Base-by-base conservation (phyloP, 92 coral and sea anemone genomes). In the Heliopora coerulea region DNA sequence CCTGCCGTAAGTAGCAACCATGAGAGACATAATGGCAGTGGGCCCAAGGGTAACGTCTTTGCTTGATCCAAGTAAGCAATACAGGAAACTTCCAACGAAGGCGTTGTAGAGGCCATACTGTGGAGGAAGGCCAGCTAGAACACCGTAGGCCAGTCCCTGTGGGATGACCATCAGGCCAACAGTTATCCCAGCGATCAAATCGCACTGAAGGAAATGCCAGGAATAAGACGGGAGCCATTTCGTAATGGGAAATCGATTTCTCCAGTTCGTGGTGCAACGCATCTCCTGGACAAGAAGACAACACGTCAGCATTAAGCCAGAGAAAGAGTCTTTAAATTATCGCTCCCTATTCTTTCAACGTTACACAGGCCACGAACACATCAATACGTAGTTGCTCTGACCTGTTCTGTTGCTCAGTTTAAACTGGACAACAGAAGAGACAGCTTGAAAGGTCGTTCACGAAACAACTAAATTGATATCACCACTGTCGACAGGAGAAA, bases 151-250 rank as follows among this genome's bases (percentile, higher is more conserved):
- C 59, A 93, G 57, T 28, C 98, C 98, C 65, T 93, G 98, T 15
- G 98, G 98, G 17, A 93, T 92, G 0, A 93, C 98, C 98, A 93
- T 93, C 0, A 93, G 78, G 1, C 98, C 98, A 23, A 93, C 96
- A 0, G 98, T 85, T 59, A 90, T 65, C 8, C 98, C 98, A 0
- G 98, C 98, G n/a, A 93, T 93, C 32, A 89, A 41, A 62, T 93
- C 98, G 69, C 88, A 90, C 64, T 95, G 96, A 32, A 95, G 60
- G 17, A 65, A 79, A 24, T 73, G 78, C 31, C 89, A 80, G 7
- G 83, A 80, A 79, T 95, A 95, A 25, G 60, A 56, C 8, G 96
- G 96, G 12, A 95, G 83, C 99, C 99, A 95, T 19, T 65, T 60
- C 27, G 74, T 33, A 41, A 95, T 95, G 4, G 99, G 99, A 14